A percentile compares a stretch with the other conserved stretches of the same genome.
Conservation (phyloP, 2,797 vertebrate genomes). For the Fringilla coelebs region DNA sequence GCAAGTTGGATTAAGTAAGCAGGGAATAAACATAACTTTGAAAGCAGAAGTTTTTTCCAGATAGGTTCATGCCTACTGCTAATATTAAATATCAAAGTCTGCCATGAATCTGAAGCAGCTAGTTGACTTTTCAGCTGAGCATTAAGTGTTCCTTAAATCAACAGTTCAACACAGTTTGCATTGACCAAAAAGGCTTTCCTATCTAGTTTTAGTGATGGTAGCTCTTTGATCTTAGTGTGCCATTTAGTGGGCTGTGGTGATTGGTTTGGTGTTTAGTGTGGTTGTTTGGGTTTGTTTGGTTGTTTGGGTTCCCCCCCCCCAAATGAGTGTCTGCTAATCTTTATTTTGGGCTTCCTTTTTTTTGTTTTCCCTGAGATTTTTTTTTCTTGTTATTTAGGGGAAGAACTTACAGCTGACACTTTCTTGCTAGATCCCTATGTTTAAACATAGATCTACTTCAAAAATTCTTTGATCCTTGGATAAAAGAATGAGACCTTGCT, state of each 20-base stretch:
- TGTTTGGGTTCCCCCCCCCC: neutral
- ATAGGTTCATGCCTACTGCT: neutral
- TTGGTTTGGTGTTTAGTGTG: neutral
- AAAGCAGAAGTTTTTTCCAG: neutral
- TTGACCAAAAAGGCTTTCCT: neutral
- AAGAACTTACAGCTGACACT: neutral
- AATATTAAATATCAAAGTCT: neutral
- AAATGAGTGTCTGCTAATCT: neutral
- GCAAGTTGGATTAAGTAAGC: neutral
- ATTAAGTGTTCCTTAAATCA: neutral
- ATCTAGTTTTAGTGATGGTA: neutral
- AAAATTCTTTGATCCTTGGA: neutral
- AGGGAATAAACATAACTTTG: neutral
- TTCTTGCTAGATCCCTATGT: neutral
- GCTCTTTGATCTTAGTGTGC: neutral
- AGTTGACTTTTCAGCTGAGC: neutral
- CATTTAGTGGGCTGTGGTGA: neutral
- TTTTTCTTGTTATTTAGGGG: neutral
- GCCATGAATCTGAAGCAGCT: neutral
- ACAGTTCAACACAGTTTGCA: neutral
- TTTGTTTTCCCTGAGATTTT: neutral
- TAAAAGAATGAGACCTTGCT: neutral
- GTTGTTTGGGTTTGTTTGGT: neutral
- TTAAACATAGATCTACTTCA: neutral
- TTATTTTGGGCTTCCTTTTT: neutral